Percentiles rank a stretch among this genome's conserved stretches.
Evolutionary conservation across 2,113 vertebrate species (phyloP).

Genomic region (Brachypteracias leptosomus): DNA sequence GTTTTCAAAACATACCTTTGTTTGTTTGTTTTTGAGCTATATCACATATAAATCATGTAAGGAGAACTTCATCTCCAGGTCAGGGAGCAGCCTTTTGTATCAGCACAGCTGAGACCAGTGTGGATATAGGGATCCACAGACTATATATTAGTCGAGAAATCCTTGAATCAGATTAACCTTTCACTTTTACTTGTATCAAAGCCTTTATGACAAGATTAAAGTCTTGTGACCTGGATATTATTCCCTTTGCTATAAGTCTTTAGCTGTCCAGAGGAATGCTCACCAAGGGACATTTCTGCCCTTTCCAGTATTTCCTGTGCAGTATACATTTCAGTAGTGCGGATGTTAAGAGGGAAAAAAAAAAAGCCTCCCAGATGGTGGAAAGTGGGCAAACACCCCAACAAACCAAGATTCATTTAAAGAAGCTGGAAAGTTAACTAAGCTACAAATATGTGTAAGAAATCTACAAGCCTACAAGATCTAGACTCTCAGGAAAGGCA

Average conservation of each 20-base stretch:
- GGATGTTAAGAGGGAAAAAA: neutral
- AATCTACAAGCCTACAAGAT: neutral
- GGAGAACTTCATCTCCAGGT: neutral
- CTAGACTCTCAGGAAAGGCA: neutral
- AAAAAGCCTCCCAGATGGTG: neutral
- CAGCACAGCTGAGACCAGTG: neutral
- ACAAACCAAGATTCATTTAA: neutral
- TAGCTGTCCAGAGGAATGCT: neutral
- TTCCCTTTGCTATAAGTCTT: neutral
- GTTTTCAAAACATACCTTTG: neutral
- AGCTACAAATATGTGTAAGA: neutral
- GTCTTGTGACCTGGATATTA: neutral
- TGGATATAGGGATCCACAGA: neutral
- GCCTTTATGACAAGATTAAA: neutral
- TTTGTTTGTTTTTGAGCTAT: neutral
- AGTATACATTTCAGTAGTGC: neutral
- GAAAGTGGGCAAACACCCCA: neutral
- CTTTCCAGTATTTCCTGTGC: neutral
- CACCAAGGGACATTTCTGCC: neutral
- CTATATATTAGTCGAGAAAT: neutral
- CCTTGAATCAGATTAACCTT: neutral
- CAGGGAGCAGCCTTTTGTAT: neutral
- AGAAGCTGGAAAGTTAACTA: neutral
- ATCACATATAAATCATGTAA: neutral
- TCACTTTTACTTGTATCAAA: neutral